phyloP scores from a whole-genome alignment of 2,113 vertebrate genomes.

The Ariopsis seemanni region DNA sequence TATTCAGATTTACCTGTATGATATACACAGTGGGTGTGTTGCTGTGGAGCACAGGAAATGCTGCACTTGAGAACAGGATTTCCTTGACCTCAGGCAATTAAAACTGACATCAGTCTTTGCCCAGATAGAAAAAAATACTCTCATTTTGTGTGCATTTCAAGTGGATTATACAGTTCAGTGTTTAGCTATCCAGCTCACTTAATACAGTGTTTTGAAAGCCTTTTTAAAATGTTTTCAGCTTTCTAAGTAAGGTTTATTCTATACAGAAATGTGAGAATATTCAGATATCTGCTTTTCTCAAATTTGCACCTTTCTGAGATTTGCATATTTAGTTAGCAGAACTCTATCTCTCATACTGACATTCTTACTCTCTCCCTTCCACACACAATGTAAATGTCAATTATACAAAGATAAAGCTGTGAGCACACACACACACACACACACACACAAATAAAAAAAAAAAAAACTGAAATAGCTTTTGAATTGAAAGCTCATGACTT shows the following conservation, averaged over 20 bases:
- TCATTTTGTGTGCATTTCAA: not conserved
- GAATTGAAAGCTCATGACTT: too few species aligned
- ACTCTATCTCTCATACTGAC: not conserved
- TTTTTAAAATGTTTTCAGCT: not conserved
- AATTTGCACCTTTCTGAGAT: not conserved
- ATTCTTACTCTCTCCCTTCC: not conserved
- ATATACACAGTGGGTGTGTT: not conserved
- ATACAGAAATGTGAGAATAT: not conserved
- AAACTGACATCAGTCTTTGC: not conserved
- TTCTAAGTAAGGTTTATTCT: not conserved
- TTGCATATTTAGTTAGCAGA: not conserved
- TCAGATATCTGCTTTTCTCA: not conserved
- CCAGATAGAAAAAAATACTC: not conserved
- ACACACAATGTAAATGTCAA: not conserved
- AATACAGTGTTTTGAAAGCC: not conserved
- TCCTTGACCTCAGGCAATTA: slow-evolving; percentile 7
- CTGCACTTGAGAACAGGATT: slow-evolving; percentile 17
- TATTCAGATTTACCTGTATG: not conserved
- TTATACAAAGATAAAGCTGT: not conserved
- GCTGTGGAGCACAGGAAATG: not conserved
- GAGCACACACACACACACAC: not conserved
- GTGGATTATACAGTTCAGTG: not conserved
- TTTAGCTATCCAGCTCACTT: not conserved
- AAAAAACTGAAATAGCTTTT: not conserved
- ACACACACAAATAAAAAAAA: too few species aligned